phyloP scores from a whole-genome alignment of 2,797 vertebrate species.

The Gymnothorax javanicus region DNA sequence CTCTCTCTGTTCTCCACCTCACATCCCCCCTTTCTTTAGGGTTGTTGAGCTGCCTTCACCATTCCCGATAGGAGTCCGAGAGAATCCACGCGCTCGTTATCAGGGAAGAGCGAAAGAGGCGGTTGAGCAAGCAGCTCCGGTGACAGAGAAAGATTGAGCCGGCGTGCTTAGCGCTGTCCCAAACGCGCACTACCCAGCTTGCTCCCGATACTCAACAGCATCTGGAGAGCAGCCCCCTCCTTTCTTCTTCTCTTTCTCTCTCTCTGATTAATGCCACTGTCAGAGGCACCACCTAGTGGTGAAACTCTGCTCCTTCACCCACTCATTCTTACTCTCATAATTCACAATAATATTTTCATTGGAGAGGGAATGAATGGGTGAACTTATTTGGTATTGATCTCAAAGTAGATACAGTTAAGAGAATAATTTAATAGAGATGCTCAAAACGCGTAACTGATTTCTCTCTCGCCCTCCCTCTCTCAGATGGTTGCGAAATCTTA shows the following conservation, averaged over 20 bases:
- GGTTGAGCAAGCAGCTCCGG: slow-evolving; percentile 8
- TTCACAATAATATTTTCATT: background rate
- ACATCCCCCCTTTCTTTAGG: background rate
- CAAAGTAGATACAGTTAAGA: background rate
- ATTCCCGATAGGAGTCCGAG: background rate
- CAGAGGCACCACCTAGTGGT: slow-evolving; percentile 38
- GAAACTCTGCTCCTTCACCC: slow-evolving; percentile 40
- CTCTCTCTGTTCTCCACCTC: background rate
- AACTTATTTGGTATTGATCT: too few species aligned
- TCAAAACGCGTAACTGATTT: background rate
- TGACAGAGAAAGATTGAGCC: background rate
- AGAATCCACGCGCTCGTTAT: background rate
- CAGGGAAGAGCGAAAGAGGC: background rate
- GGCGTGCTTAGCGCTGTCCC: slow-evolving; percentile 2
- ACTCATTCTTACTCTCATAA: too few species aligned
- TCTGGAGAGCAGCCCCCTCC: slow-evolving; percentile 24
- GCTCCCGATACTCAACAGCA: slow-evolving; percentile 1
- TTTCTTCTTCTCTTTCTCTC: slow-evolving; percentile 35
- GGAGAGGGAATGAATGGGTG: too few species aligned
- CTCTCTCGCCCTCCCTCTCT: background rate
- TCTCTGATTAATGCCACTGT: slow-evolving; percentile 40
- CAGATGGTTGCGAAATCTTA: background rate
- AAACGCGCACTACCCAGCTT: slow-evolving; percentile 14
- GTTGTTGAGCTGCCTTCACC: background rate
- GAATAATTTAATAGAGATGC: background rate